Conservation (phyloP, 2,888 invertebrate genomes). For the Cabera pusaria region DNA sequence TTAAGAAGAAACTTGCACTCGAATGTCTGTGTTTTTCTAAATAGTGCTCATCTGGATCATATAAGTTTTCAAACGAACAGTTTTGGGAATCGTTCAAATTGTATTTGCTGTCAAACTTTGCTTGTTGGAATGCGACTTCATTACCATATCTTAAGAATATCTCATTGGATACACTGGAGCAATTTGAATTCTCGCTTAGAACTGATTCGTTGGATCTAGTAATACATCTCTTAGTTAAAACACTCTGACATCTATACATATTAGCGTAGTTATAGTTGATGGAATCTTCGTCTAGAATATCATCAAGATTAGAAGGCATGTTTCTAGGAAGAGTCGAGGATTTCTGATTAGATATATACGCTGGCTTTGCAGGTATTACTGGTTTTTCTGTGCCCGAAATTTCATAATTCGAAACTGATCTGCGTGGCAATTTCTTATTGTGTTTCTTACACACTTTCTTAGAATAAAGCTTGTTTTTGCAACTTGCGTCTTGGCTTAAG, state of each 20-base stretch:
- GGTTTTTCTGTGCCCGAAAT: constrained; percentile 81
- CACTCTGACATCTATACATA: constrained; percentile 77
- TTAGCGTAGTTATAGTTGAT: constrained; percentile 55
- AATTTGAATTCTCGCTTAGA: constrained; percentile 76
- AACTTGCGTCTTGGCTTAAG: constrained; percentile 78
- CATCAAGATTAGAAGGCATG: constrained; percentile 79
- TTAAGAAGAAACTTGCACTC: constrained; percentile 92
- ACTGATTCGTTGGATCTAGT: constrained; percentile 84
- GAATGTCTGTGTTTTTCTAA: constrained; percentile 85
- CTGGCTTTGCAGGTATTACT: constrained; percentile 63
- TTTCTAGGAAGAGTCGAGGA: constrained; percentile 77
- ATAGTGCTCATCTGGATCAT: constrained; percentile 58
- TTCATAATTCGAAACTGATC: constrained; percentile 91
- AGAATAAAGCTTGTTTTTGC: constrained; percentile 76
- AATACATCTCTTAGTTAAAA: constrained; percentile 80
- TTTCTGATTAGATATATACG: constrained; percentile 62
- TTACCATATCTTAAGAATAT: constrained; percentile 78
- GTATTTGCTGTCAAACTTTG: constrained; percentile 72
- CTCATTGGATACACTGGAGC: constrained; percentile 78
- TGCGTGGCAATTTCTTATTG: constrained; percentile 79
- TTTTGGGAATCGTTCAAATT: constrained; percentile 75
- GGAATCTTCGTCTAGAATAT: constrained; percentile 78
- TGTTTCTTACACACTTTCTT: constrained; percentile 81
- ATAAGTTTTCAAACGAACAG: constrained; percentile 72
- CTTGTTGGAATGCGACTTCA: constrained; percentile 77